Base-by-base conservation (phyloP, 2,113 vertebrate genomes). In the Nothoprocta perdicaria region DNA sequence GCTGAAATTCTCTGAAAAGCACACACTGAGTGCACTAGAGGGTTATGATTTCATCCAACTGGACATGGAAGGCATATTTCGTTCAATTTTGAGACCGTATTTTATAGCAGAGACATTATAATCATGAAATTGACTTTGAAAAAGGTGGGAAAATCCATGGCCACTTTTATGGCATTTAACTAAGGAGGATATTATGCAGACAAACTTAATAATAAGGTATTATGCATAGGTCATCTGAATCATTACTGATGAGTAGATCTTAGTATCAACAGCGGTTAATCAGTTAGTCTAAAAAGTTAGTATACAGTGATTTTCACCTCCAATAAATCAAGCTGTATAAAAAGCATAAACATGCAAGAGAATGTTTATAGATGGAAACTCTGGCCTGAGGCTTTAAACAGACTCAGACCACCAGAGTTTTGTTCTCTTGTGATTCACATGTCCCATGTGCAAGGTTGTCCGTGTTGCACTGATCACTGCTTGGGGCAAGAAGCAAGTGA, bases 321-420 rank as follows among this genome's bases (percentile, higher is more conserved):
- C 69, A 88, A 93, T 96, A 96, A 94, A 96, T 96, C 96, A 95
- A 83, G 31, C 58, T 88, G 76, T 12, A 55, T 78, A 61, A 88
- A 68, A 68, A 96, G 21, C 48, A 79, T 94, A 95, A 96, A 96
- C 92, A 96, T 0, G 2, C 61, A 45, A 66, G 83, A 23, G 62
- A 93, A 58, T 92, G 92, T 96, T 96, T 96, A 95, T 76, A 95
- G 89, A 94, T 86, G 92, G 87, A 96, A 95, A 92, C 53, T 92
- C 61, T 94, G 94, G 94, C 92, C 89, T 45, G 93, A 93, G 80
- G 79, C 76, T 95, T 84, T 84, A 68, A 89, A 53, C 89, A 96
- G 82, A 46, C 74, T 86, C 53, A 58, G 95, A 96, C 96, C 95
- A 96, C 95, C 92, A 0, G 87, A 72, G 91, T 81, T 96, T 55